These are phyloP conservation scores for Vimba vimba DNA, from an alignment of 2,113 vertebrate species.

Conservation along the genomic window DNA sequence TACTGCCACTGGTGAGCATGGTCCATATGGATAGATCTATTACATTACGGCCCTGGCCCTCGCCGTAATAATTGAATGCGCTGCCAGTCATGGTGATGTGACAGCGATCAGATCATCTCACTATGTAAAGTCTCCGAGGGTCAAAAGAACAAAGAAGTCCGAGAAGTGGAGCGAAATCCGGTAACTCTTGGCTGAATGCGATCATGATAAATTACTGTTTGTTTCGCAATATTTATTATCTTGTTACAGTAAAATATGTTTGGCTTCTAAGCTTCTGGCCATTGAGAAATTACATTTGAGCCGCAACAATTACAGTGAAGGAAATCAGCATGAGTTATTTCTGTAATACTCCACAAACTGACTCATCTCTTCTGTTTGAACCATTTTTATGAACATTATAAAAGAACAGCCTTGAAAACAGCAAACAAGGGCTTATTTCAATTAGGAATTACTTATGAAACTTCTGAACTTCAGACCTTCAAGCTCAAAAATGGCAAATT, in stretches of 20 bases:
- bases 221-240: slow-evolving; percentile 18
- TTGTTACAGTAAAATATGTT: slow-evolving; percentile 28
- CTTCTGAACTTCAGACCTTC: background rate
- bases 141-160: background rate
- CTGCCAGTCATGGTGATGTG: slow-evolving; percentile 36
- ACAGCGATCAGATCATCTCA: background rate
- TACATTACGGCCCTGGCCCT: background rate
- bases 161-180: background rate
- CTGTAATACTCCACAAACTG: background rate
- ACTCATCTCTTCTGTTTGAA: slow-evolving; percentile 9
- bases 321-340: slow-evolving; percentile 20
- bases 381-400: background rate
- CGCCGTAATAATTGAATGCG: slow-evolving; percentile 19
- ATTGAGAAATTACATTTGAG: background rate
- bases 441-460: background rate
- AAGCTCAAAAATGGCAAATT: background rate
- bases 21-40: slow-evolving; percentile 16
- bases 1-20: background rate
- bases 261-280: slow-evolving; percentile 22
- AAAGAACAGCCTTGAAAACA: background rate
- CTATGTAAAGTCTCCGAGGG: background rate
- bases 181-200: background rate
- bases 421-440: background rate
- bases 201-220: slow-evolving; percentile 29
- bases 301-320: slow-evolving; percentile 15